These are phyloP conservation scores for Neodiprion virginianus DNA, from an alignment of 1,140 invertebrate species.

Conservation along the genomic window DNA sequence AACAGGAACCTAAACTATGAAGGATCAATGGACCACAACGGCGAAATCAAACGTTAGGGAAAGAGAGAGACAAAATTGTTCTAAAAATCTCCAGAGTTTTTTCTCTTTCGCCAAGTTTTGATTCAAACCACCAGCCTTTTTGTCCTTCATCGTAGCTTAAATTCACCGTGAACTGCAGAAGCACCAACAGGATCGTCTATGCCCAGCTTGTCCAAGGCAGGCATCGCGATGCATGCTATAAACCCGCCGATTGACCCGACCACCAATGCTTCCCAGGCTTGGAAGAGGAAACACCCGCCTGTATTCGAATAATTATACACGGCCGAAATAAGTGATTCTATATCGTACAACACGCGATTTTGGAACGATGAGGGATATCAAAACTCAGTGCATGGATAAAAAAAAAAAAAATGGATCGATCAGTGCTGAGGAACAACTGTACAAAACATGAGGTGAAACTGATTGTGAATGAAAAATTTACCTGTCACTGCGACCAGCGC, in stretches of 20 bases:
- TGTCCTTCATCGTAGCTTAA: no score
- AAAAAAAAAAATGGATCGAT: not conserved
- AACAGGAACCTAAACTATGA: no score
- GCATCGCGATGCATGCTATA: constrained; percentile 73
- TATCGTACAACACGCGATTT: not conserved
- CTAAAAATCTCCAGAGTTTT: not conserved
- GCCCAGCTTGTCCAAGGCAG: constrained; percentile 75
- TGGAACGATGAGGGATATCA: no score
- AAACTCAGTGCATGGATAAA: not conserved
- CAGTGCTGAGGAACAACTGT: not conserved
- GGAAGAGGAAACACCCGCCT: constrained; percentile 89
- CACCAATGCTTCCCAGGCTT: constrained; percentile 84
- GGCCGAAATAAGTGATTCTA: not conserved
- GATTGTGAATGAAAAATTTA: constrained; percentile 38
- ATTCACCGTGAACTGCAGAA: constrained; percentile 81
- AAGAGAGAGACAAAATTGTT: constrained; percentile 15
- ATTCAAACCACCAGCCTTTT: no score
- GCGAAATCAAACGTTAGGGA: not conserved
- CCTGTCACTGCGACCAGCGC: constrained; percentile 87
- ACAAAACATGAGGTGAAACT: constrained; percentile 11
- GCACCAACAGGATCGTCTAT: constrained; percentile 94
- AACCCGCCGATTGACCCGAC: constrained; percentile 82
- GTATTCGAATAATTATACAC: constrained; percentile 29
- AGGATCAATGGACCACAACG: no score
- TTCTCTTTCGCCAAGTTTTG: no score